phyloP scores from a whole-genome alignment of 2,797 vertebrate species.

The Schizopygopsis pylzovi region DNA sequence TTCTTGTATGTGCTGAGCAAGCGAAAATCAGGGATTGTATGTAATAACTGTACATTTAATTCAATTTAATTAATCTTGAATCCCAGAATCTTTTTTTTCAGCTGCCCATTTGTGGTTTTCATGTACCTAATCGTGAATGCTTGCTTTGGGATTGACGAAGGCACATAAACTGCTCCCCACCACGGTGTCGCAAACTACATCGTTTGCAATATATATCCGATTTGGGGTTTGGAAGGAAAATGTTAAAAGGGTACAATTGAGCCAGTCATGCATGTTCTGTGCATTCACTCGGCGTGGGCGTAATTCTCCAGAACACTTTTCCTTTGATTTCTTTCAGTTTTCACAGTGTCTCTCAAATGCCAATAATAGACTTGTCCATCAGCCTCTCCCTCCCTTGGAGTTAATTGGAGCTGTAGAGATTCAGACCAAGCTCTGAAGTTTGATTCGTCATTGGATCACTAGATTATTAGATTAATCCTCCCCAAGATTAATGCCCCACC shows the following conservation, averaged over 20 bases:
- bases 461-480: constrained; percentile 68
- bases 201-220: constrained; percentile 9
- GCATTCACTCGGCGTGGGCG: constrained; percentile 75
- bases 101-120: constrained; percentile 2
- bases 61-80: background rate
- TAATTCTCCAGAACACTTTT: constrained; percentile 75
- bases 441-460: constrained; percentile 82
- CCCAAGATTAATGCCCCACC: constrained; percentile 60
- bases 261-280: constrained; percentile 75
- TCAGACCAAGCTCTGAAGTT: constrained; percentile 69
- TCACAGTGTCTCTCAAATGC: constrained; percentile 71
- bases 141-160: background rate
- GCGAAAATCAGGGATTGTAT: background rate
- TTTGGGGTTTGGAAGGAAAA: constrained; percentile 58
- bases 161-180: background rate
- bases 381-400: constrained; percentile 77
- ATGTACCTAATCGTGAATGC: background rate
- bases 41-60: background rate
- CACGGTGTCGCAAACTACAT: background rate
- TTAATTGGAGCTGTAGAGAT: constrained; percentile 76
- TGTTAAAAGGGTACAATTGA: constrained; percentile 73
- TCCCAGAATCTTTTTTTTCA: constrained; percentile 8
- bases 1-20: constrained; percentile 7
- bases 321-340: constrained; percentile 77
- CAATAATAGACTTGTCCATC: constrained; percentile 85